Evolutionary conservation across 2,888 invertebrate species (phyloP), one percentile per base, ranked within the genome.

Genomic region (Lochmaea capreae): DNA sequence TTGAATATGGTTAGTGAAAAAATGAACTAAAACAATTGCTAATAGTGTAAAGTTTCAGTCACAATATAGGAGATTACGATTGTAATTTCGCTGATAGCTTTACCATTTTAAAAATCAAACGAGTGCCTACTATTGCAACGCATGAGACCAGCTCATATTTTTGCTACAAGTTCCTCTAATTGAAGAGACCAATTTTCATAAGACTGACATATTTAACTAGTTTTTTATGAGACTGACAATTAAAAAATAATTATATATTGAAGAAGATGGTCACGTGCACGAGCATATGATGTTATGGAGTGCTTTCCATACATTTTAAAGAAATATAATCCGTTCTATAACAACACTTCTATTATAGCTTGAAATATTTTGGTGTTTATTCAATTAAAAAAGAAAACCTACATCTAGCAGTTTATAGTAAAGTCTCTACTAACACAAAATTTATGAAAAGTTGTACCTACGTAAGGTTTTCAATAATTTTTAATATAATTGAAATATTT

Each of bases 201-300:
- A 87, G 87, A 87, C 87, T 87, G 87, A 87, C 85, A 85, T 84
- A 79, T 83, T 82, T 84, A 82, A 83, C 80, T 81, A 82, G 43
- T 22, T 52, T 81, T 80, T 80, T 79, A 80, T 83, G 83, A 83
- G 84, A 84, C 81, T 83, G 83, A 83, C 26, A 22, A 65, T 49
- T 18, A 49, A 33, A 33, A 66, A 57, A 66, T 54, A 57, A 54
- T 54, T 52, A 54, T 26, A 54, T 22, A 78, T 75, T 77, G 76
- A 79, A 77, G 68, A 66, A 67, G 67, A 73, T 67, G 74, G 77
- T 72, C 71, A 42, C 62, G 33, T 68, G 74, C 67, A 65, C 14
- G 67, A 54, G 67, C 62, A 67, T 61, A 65, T 59, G 14, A 63
- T 69, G 61, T 42, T 72, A 61, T 18, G 16, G 67, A 52, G 39